Conservation (phyloP, 2,888 invertebrate species). For the Cataglyphis cursor region DNA sequence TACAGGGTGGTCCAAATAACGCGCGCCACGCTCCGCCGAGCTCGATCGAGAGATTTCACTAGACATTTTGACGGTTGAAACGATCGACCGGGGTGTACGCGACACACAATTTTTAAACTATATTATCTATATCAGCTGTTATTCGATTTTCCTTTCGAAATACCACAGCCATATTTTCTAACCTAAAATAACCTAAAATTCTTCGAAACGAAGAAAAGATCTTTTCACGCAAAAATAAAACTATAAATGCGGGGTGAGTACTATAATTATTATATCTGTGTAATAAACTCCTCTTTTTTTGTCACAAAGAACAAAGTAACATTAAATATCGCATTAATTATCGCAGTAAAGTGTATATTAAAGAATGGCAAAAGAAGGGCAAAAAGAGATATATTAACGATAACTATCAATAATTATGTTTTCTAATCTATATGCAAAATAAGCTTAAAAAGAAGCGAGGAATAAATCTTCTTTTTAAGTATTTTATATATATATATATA, state of each 20-base stretch:
- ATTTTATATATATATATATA: no score
- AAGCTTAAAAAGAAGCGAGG: not conserved
- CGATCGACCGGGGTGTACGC: not conserved
- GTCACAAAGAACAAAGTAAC: not conserved
- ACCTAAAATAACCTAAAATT: not conserved
- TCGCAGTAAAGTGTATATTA: not conserved
- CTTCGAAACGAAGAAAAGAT: not conserved
- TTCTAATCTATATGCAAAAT: not conserved
- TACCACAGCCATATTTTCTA: not conserved
- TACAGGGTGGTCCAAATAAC: slow-evolving; percentile 79
- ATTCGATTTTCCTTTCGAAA: not conserved
- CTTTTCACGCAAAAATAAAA: not conserved
- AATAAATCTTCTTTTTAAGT: no score
- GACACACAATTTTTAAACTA: not conserved
- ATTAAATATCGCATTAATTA: not conserved
- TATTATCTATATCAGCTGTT: not conserved
- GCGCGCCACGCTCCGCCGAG: slow-evolving; percentile 32
- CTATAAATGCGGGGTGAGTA: not conserved
- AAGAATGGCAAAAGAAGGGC: not conserved
- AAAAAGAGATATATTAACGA: not conserved
- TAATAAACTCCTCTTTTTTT: not conserved
- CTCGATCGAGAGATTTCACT: not conserved
- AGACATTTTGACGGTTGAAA: not conserved
- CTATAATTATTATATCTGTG: not conserved
- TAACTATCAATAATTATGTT: not conserved